Evolutionary conservation across 2,888 invertebrate genomes (phyloP).

Genomic region (Cosmia pyralina): DNA sequence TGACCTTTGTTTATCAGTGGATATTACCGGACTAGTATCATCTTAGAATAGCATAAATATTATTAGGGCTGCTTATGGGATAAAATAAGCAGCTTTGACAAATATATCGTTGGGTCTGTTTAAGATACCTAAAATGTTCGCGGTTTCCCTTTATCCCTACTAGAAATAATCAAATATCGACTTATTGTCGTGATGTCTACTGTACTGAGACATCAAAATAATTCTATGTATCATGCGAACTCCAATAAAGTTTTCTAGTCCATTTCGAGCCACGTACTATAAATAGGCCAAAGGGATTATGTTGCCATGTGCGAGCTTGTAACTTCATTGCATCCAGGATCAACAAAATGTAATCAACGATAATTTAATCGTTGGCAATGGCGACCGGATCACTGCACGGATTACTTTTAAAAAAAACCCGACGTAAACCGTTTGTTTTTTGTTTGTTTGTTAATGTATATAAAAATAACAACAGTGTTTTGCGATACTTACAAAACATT

Average conservation of each 20-base stretch:
- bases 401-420: slow-evolving; percentile 19
- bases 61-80: neutral
- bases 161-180: neutral
- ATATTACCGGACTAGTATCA: neutral
- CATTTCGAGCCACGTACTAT: neutral
- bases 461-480: slow-evolving; percentile 25
- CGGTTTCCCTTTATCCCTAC: neutral
- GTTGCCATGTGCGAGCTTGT: slow-evolving; percentile 8
- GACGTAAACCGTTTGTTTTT: slow-evolving; percentile 28
- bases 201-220: too few species aligned
- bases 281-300: slow-evolving; percentile 47
- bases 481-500: neutral
- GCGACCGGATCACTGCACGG: slow-evolving; percentile 29
- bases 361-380: slow-evolving; percentile 48
- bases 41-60: slow-evolving; percentile 11
- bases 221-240: neutral
- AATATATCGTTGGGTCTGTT: neutral
- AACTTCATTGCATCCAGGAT: slow-evolving; percentile 51
- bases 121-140: neutral
- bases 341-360: slow-evolving; percentile 55
- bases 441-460: too few species aligned
- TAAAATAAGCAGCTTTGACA: neutral
- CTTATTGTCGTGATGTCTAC: too few species aligned
- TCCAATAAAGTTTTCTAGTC: neutral
- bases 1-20: neutral